Base-by-base conservation (phyloP, 2,113 vertebrate genomes). In the Sinocyclocheilus anshuiensis region DNA sequence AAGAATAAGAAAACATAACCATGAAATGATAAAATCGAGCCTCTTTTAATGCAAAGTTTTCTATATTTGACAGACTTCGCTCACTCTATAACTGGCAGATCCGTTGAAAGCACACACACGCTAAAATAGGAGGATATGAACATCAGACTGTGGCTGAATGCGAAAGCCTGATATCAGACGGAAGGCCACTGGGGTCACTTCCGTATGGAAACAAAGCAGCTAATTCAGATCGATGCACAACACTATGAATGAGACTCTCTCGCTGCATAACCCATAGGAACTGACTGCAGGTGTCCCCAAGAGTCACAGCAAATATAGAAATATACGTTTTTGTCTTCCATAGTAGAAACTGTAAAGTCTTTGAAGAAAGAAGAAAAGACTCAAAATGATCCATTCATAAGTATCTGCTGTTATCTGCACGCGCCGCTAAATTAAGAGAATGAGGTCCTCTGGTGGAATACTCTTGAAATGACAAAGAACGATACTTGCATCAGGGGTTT, bases 141-240 rank as follows among this genome's bases (percentile, higher is more conserved):
- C 53, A 55, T 69, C 26, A 82, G 24, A 24, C 36, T 16, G n/a
- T 18, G 7, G 45, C 26, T 65, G 39, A 65, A 82, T 53, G 67
- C 50, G 24, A 71, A 69, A 78, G 24, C n/a, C 72, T 26, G 24
- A 57, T 6, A 79, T 36, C 12, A 67, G 48, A 6, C n/a, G 63
- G 61, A 86, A 78, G 29, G 29, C 18, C 81, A 67, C 74, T 33
- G 45, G 15, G 33, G 59, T 77, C 57, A 50, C 71, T 89, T 90
- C 63, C 74, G 71, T 81, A 15, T 26, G 29, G 63, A 84, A 67
- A 88, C 87, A 90, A 88, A 86, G 89, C 48, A 59, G 63, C 76
- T 61, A 87, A 86, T 90, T 90, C 81, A 85, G 67, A 84, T 59
- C 72, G 67, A 76, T 36, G 39, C 59, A 59, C 50, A 81, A 63